Evolutionary conservation across 1,140 invertebrate genomes (phyloP), one percentile per base, ranked within the genome.

Genomic region (Habropoda laboriosa): DNA sequence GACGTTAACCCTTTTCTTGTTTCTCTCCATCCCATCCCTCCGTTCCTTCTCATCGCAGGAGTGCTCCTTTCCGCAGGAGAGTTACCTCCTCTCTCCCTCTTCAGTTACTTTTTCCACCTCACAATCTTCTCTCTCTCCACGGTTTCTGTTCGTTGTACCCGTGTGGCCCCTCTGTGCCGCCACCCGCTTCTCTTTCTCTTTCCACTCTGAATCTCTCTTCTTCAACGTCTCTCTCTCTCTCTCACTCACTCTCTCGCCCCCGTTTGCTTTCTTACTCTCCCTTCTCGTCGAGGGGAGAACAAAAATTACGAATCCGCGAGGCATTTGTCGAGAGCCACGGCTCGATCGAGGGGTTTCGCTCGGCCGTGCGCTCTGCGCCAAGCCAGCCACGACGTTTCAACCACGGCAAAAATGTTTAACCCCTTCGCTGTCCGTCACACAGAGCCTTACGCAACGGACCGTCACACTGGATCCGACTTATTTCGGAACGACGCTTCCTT

Each of bases 1-100:
- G 88, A 90, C 89, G 88, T 90, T 90, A 88, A 90, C 89, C 89
- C 82, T 90, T 88, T 88, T 86, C 87, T 86, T 85, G 78, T 87
- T 85, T 85, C 86, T 86, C 78, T 87, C 83, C 78, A 47, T 49
- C 82, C 80, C 79, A 74, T 67, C 71, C 49, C 76, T 82, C 49
- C 67, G 67, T 42, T 71, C 42, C 73, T 78, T 58, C 78, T 80
- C 67, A 77, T 68, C 78, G 77, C 70, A 83, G 77, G 77, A 82
- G 76, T 75, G 66, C 73, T 78, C 79, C 79, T 83, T 83, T 84
- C 63, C 77, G 45, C 77, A 72, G 79, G 61, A 81, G 81, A 83
- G 70, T 64, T 53, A 63, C 70, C 74, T 70, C 58, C 38, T 57
- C 42, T 61, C 60, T 42, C 16, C 12, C 75, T 13, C 40, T 71